Percentiles rank a stretch among this genome's conserved stretches.
These are phyloP conservation scores for Eumaeus atala DNA, from an alignment of 1,140 invertebrate genomes.

Conservation along the genomic window DNA sequence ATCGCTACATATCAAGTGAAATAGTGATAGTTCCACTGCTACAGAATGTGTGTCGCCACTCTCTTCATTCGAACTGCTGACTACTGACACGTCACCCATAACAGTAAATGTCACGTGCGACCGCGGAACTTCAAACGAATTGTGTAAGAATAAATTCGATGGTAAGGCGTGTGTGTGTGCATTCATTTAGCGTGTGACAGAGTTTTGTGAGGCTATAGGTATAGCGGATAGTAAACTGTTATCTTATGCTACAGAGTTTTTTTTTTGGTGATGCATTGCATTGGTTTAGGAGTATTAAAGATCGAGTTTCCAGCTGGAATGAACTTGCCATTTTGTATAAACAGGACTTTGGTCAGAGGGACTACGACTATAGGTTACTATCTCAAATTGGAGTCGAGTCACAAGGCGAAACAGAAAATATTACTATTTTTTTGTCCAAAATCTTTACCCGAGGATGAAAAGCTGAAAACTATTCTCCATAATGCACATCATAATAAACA, in stretches of 20 bases:
- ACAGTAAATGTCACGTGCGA: conserved; percentile 18
- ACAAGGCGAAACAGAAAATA: conserved; percentile 27
- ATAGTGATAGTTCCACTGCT: background rate
- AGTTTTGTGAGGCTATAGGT: conserved; percentile 16
- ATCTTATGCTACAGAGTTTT: conserved; percentile 23
- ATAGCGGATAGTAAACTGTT: conserved; percentile 20
- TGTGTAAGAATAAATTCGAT: conserved; percentile 20
- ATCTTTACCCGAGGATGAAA: too few relatives aligned
- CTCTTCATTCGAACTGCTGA: background rate
- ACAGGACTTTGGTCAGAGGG: conserved; percentile 25
- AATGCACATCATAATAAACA: too few relatives aligned
- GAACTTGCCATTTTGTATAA: conserved; percentile 20
- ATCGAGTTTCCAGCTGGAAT: conserved; percentile 19
- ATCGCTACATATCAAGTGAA: background rate
- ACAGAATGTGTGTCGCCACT: background rate
- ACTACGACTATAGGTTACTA: conserved; percentile 31
- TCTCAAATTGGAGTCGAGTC: conserved; percentile 29
- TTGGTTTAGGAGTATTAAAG: conserved; percentile 23
- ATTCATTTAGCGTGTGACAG: conserved; percentile 20
- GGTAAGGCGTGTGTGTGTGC: conserved; percentile 22
- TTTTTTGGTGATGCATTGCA: conserved; percentile 27
- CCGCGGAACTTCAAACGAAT: conserved; percentile 6
- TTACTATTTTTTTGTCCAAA: too few relatives aligned
- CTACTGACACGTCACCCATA: background rate
- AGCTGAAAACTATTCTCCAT: too few relatives aligned